Evolutionary conservation across 2,888 invertebrate genomes (phyloP).

Genomic region (Perizoma flavofasciatum): DNA sequence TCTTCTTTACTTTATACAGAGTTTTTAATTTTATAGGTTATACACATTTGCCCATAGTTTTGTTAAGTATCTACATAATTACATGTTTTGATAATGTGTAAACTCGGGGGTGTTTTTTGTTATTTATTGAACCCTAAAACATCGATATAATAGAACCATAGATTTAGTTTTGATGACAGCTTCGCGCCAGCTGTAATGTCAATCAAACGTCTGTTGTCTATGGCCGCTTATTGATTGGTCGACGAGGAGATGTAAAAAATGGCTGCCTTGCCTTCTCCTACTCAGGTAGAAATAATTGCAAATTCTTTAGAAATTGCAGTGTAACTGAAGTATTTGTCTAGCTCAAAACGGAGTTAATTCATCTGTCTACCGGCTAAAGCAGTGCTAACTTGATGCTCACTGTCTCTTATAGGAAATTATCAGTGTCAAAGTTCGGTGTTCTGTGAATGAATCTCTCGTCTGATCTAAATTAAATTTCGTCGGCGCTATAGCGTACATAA

Average conservation of each 20-base stretch:
- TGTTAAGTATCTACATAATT: too few species aligned
- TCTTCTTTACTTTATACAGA: too few species aligned
- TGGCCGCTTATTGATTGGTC: constrained; percentile 83
- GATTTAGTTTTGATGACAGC: constrained; percentile 21
- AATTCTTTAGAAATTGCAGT: constrained; percentile 57
- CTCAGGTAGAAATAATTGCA: constrained; percentile 86
- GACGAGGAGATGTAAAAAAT: constrained; percentile 87
- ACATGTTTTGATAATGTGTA: too few species aligned
- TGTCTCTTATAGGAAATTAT: constrained; percentile 46
- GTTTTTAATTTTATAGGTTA: too few species aligned
- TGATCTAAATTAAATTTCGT: constrained; percentile 52
- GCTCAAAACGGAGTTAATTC: constrained; percentile 44
- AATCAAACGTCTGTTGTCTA: constrained; percentile 70
- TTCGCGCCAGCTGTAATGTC: constrained; percentile 49
- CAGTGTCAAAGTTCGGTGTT: constrained; percentile 64
- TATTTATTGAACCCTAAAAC: constrained; percentile 4
- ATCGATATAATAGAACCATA: constrained; percentile 13
- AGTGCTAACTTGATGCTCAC: constrained; percentile 43
- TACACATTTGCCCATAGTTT: too few species aligned
- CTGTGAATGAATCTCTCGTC: constrained; percentile 55
- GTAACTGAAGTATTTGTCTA: constrained; percentile 38
- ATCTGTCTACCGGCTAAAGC: constrained; percentile 46
- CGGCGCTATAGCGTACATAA: constrained; percentile 45
- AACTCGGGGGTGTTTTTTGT: too few species aligned
- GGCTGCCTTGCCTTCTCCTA: constrained; percentile 94